Base-by-base conservation (phyloP, 2,888 invertebrate species). In the Macrosoma leucophasiata region DNA sequence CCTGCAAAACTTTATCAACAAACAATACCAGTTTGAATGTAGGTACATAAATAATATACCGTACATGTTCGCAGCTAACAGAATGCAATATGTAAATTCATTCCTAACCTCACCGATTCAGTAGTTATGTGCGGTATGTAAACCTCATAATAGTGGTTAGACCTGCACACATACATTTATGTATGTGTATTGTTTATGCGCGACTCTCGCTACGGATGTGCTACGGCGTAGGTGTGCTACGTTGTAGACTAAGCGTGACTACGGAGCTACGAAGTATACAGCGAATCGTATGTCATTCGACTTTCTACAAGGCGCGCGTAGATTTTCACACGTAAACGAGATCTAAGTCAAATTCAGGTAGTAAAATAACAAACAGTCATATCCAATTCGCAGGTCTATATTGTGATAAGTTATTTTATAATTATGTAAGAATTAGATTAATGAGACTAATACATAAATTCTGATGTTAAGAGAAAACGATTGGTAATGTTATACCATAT, bases 71-170 rank as follows among this genome's bases (percentile, higher is more conserved):
- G n/a, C n/a, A n/a, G n/a, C n/a, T n/a, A 13, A 4, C 23, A 55
- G 62, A 68, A 76, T 74, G 71, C 69, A 72, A 74, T 76, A 76
- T 70, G 68, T 61, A 72, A 68, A 75, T 73, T 63, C 58, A 60
- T 58, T 52, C 41, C 52, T 47, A 55, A 60, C 60, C 62, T 52
- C 55, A 50, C 50, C 46, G 47, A 36, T 52, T 48, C 48, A 43
- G 50, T 49, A 41, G 50, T 41, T 52, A 53, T 48, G 61, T 44
- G 35, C 20, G 58, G 61, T 55, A 69, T 66, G 62, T 52, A 54
- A 58, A 57, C 52, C 54, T 48, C 47, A 52, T 48, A 52, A 50
- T 44, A 28, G 37, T 29, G 34, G 39, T 40, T 32, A 30, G 40
- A 36, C 36, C 30, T 39, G 33, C 23, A 34, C 36, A 33, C 17